These are phyloP conservation scores for Sphecodes monilicornis DNA, from an alignment of 2,888 invertebrate species.

Conservation along the genomic window DNA sequence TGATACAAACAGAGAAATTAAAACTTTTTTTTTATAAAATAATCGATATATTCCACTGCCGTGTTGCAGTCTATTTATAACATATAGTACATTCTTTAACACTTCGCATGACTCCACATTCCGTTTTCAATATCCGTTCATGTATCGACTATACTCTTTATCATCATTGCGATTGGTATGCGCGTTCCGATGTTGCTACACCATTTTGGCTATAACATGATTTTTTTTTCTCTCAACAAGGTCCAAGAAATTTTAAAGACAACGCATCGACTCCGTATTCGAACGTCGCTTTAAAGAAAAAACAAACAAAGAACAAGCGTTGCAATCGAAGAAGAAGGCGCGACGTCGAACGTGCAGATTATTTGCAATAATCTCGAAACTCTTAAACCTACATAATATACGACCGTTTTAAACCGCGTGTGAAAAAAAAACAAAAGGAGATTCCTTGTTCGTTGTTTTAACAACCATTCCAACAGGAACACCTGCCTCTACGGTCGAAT, in stretches of 20 bases:
- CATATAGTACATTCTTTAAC: background rate
- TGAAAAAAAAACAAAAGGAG: conserved; percentile 8
- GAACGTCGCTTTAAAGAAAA: background rate
- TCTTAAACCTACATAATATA: conserved; percentile 39
- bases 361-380: conserved; percentile 36
- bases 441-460: background rate
- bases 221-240: background rate
- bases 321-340: conserved; percentile 28
- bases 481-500: conserved; percentile 22
- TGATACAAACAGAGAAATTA: background rate
- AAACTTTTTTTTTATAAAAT: background rate
- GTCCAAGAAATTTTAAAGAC: conserved; percentile 16
- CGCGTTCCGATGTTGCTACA: background rate
- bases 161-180: background rate
- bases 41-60: too few species aligned
- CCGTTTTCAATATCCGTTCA: background rate
- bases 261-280: background rate
- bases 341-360: conserved; percentile 4
- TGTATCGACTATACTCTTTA: background rate
- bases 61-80: background rate
- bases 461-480: conserved; percentile 25
- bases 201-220: background rate
- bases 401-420: conserved; percentile 13
- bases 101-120: background rate
- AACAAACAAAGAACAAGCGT: conserved; percentile 24